Evolutionary conservation across 2,797 vertebrate species (phyloP).

Genomic region (Lycodopsis pacificus): DNA sequence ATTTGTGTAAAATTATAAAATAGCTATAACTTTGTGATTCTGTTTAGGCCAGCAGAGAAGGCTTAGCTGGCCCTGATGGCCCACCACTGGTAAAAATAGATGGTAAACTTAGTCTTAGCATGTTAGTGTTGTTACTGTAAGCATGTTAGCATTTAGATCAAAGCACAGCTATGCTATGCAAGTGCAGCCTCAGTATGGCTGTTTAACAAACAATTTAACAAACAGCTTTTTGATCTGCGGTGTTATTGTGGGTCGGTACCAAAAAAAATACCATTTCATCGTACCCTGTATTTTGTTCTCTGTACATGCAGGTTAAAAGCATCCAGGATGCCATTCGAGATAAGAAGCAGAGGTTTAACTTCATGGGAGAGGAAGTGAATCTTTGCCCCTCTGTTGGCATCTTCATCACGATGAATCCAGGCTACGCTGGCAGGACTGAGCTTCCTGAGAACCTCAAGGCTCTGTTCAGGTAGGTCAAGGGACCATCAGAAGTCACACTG

Average conservation of each 20-base stretch:
- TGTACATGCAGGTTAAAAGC: constrained; percentile 90
- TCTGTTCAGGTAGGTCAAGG: constrained; percentile 89
- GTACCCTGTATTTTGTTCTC: neutral
- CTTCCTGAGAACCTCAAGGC: constrained; percentile 97
- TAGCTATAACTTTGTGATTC: too few species aligned
- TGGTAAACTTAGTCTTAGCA: neutral
- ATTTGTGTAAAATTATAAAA: too few species aligned
- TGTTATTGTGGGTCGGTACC: neutral
- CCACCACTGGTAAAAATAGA: neutral
- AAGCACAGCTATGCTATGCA: too few species aligned
- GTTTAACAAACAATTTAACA: neutral
- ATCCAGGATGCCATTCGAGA: constrained; percentile 96
- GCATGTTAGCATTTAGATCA: neutral
- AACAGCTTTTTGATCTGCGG: neutral
- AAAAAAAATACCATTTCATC: neutral
- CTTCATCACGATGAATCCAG: constrained; percentile 99
- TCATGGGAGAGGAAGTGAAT: constrained; percentile 94
- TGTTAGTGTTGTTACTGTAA: neutral
- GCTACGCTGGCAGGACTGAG: constrained; percentile 95
- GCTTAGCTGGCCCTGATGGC: too few species aligned
- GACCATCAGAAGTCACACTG: neutral
- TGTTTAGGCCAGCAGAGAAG: too few species aligned
- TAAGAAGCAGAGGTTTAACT: constrained; percentile 92
- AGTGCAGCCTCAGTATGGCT: neutral
- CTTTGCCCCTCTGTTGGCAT: constrained; percentile 94